Conservation (phyloP, 2,888 invertebrate genomes). For the Mythimna lalbum region DNA sequence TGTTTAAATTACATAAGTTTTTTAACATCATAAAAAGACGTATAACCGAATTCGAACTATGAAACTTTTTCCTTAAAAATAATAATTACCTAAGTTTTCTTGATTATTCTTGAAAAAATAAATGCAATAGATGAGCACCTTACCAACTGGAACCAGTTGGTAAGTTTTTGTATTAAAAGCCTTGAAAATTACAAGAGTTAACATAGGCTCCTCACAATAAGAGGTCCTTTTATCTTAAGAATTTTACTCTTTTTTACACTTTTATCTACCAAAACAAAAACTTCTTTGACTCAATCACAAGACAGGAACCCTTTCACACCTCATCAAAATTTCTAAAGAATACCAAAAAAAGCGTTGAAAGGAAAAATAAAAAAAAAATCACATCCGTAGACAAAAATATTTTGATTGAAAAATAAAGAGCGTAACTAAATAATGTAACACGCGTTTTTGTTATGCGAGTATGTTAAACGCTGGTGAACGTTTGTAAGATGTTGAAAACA, state of each 20-base stretch:
- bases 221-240: constrained; percentile 53
- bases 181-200: constrained; percentile 30
- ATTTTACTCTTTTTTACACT: constrained; percentile 57
- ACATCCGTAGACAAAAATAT: constrained; percentile 85
- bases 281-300: constrained; percentile 82
- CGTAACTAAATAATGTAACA: constrained; percentile 81
- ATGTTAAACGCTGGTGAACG: constrained; percentile 54
- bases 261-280: constrained; percentile 68
- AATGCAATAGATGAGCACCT: background rate
- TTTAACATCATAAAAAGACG: too few species aligned
- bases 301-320: constrained; percentile 87
- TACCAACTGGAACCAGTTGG: too few species aligned
- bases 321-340: constrained; percentile 83
- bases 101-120: background rate
- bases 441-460: constrained; percentile 67
- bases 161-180: constrained; percentile 8
- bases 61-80: too few species aligned
- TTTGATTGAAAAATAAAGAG: constrained; percentile 90
- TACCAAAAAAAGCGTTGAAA: constrained; percentile 74
- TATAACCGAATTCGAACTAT: too few species aligned
- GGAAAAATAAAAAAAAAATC: constrained; percentile 75
- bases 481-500: constrained; percentile 25
- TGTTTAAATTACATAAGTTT: too few species aligned
- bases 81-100: too few species aligned
- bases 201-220: constrained; percentile 34